Base-by-base conservation (phyloP, 2,797 vertebrate genomes). In the Mareca penelope region DNA sequence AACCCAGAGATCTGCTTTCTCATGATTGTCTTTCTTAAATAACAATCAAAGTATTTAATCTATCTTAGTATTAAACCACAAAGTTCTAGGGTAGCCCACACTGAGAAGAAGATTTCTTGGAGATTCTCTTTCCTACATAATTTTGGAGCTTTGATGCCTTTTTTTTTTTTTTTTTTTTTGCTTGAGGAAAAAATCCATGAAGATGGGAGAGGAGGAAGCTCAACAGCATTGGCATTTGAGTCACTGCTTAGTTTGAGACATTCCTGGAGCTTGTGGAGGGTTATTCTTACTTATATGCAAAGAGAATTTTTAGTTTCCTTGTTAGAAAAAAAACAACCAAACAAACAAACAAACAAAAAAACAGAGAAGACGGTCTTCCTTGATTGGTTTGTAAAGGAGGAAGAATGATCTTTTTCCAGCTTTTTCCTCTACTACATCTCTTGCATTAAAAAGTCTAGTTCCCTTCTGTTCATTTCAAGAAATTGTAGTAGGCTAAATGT, bases 401-500 rank as follows among this genome's bases (percentile, higher is more conserved):
- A 63, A 73, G 33, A 71, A 67, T 22, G 5, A 39, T 24, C 8
- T 86, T 53, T 56, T 77, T 4, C 29, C n/a, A 75, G 15, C 3
- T 70, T 67, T 59, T 95, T 75, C 11, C 24, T 95, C 10, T 75
- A 8, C 19, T 76, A 10, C 53, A 75, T 48, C 44, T 85, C 93
- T 96, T 79, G 31, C 29, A 37, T 69, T 65, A 31, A 77, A 65
- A 88, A 46, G 29, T 73, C 73, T 88, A 63, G 17, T 23, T 93
- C n/a, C 26, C 23, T 85, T 87, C 79, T 91, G 71, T 84, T 92
- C n/a, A 53, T 70, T 89, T 88, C 31, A 40, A 69, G 86, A 81
- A 72, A 16, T 7, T 15, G 29, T 72, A 93, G 80, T 68, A 80
- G 65, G 26, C 48, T 33, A 72, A 57, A 53, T 80, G 24, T 76